Percentiles rank a stretch among this genome's conserved stretches.
phyloP scores from a whole-genome alignment of 2,888 invertebrate genomes.

The Neoascia interrupta region DNA sequence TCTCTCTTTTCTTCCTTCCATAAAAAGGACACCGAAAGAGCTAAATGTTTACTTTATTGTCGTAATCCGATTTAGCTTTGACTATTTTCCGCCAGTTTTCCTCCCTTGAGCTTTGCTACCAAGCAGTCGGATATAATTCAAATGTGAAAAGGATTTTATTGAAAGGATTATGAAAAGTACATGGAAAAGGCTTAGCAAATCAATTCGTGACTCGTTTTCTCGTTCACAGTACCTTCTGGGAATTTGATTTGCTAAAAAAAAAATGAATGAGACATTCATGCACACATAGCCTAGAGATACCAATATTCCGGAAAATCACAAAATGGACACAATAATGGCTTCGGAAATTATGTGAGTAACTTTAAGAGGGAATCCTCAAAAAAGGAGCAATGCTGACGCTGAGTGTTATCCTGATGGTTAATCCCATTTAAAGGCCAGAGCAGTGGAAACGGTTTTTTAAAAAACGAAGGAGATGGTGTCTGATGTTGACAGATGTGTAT shows the following conservation, averaged over 20 bases:
- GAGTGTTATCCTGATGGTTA: slow-evolving; percentile 59
- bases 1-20: no score
- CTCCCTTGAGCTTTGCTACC: neutral
- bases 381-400: slow-evolving; percentile 40
- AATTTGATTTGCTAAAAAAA: slow-evolving; percentile 18
- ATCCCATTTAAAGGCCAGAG: slow-evolving; percentile 55
- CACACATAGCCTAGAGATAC: neutral
- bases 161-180: slow-evolving; percentile 68
- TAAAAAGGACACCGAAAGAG: slow-evolving; percentile 45
- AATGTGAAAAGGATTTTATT: slow-evolving; percentile 63
- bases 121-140: slow-evolving; percentile 41
- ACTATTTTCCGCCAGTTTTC: slow-evolving; percentile 24
- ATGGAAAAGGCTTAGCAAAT: slow-evolving; percentile 62
- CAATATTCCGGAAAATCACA: slow-evolving; percentile 18
- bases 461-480: neutral
- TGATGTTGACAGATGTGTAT: slow-evolving; percentile 41
- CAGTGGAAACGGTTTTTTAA: slow-evolving; percentile 33
- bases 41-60: slow-evolving; percentile 56
- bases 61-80: slow-evolving; percentile 59
- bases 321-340: slow-evolving; percentile 47
- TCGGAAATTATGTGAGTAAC: slow-evolving; percentile 32
- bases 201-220: slow-evolving; percentile 51
- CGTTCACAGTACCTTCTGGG: neutral
- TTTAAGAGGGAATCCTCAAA: slow-evolving; percentile 12
- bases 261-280: neutral